phyloP scores from a whole-genome alignment of 2,888 invertebrate genomes.

The Eupithecia tripunctaria region DNA sequence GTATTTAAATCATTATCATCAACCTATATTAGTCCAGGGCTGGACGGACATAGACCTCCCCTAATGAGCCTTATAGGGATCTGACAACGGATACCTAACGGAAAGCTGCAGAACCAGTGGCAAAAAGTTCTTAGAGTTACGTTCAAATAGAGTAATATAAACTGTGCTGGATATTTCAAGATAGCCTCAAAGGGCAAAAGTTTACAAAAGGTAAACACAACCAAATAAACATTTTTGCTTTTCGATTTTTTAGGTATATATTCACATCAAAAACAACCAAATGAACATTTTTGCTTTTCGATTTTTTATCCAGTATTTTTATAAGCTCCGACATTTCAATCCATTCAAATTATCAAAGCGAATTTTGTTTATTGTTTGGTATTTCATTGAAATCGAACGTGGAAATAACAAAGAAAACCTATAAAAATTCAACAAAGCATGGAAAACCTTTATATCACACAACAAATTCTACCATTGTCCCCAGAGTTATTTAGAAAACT shows the following conservation, averaged over 20 bases:
- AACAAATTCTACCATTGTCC: slow-evolving; percentile 66
- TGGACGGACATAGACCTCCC: too few relatives aligned
- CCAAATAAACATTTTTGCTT: too few relatives aligned
- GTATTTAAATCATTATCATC: too few relatives aligned
- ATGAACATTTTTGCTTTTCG: too few relatives aligned
- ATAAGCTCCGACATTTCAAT: background rate
- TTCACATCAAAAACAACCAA: too few relatives aligned
- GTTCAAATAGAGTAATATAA: background rate
- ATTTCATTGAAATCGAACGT: background rate
- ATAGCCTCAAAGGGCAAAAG: background rate
- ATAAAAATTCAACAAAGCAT: slow-evolving; percentile 34
- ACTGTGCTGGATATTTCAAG: background rate
- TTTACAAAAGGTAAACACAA: too few relatives aligned
- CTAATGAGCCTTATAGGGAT: too few relatives aligned
- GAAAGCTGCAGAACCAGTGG: background rate
- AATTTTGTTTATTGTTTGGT: background rate
- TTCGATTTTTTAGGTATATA: too few relatives aligned
- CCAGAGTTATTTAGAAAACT: slow-evolving; percentile 70
- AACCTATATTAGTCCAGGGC: too few relatives aligned
- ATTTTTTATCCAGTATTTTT: background rate
- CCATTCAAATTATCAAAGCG: background rate
- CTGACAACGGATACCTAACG: too few relatives aligned
- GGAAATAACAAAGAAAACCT: slow-evolving; percentile 21
- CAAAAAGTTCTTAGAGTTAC: background rate
- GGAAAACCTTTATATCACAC: slow-evolving; percentile 40